Conservation (phyloP, 2,888 invertebrate genomes). For the Prenolepis imparis region DNA sequence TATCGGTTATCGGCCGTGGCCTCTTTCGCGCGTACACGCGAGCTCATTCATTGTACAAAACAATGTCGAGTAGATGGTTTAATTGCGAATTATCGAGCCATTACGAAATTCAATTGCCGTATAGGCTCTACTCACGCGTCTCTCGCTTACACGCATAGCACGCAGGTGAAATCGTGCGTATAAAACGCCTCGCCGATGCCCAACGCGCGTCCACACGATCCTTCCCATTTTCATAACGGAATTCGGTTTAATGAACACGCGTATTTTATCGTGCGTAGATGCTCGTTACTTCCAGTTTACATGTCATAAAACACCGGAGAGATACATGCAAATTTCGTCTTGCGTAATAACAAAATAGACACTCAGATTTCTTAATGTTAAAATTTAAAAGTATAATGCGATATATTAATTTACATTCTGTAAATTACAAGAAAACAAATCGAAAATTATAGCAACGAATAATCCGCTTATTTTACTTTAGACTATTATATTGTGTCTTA, state of each 20-base stretch:
- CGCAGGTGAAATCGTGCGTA: constrained; percentile 54
- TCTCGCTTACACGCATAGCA: constrained; percentile 45
- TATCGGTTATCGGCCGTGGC: constrained; percentile 42
- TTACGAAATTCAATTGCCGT: constrained; percentile 66
- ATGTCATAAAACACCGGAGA: constrained; percentile 23
- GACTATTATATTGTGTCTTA: neutral
- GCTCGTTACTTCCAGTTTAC: constrained; percentile 6
- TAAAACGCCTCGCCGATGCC: constrained; percentile 28
- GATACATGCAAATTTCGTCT: neutral
- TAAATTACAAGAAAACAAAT: neutral
- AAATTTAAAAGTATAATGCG: constrained; percentile 7
- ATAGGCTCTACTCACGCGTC: constrained; percentile 56
- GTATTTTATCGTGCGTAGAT: constrained; percentile 24
- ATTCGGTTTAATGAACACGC: constrained; percentile 47
- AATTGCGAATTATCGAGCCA: constrained; percentile 70
- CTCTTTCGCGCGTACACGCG: constrained; percentile 48
- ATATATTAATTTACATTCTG: neutral
- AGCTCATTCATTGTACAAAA: constrained; percentile 53
- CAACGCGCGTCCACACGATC: constrained; percentile 22
- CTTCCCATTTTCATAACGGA: constrained; percentile 41
- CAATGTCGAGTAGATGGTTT: constrained; percentile 67
- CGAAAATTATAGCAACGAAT: neutral
- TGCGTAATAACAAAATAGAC: neutral
- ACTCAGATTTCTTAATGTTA: neutral
- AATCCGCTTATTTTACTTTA: neutral